Percentiles rank a stretch among this genome's conserved stretches.
Conservation (phyloP, 2,113 vertebrate genomes). For the Tiliqua scincoides region DNA sequence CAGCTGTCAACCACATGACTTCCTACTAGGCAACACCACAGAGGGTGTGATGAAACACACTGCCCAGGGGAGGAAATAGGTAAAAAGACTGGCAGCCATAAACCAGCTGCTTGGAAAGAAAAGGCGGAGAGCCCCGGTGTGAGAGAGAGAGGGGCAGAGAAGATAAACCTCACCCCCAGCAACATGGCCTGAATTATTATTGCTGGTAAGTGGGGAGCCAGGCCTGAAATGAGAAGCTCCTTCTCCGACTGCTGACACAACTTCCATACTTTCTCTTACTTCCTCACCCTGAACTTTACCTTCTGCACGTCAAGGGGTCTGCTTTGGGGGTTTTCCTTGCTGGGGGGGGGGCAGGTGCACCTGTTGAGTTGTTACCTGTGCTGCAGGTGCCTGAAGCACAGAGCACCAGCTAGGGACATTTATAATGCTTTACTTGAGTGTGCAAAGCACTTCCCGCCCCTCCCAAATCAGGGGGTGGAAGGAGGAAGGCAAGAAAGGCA, state of each 20-base stretch:
- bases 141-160: not conserved
- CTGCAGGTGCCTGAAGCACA: no score
- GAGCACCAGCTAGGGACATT: no score
- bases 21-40: not conserved
- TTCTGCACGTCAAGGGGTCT: no score
- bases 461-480: no score
- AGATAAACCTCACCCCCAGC: accelerated
- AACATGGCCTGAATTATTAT: conserved; percentile 59
- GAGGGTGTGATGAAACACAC: not conserved
- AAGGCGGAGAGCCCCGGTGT: not conserved
- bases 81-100: not conserved
- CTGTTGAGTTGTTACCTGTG: no score
- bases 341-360: no score
- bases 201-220: conserved; percentile 35
- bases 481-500: no score
- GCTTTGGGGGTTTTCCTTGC: no score
- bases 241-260: not conserved
- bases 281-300: no score
- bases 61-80: not conserved
- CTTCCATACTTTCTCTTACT: accelerated
- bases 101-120: not conserved
- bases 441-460: no score
- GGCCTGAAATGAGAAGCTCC: not conserved
- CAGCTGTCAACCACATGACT: accelerated
- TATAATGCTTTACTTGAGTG: no score